Evolutionary conservation across 2,113 vertebrate genomes (phyloP).

Genomic region (Zapus hudsonius): DNA sequence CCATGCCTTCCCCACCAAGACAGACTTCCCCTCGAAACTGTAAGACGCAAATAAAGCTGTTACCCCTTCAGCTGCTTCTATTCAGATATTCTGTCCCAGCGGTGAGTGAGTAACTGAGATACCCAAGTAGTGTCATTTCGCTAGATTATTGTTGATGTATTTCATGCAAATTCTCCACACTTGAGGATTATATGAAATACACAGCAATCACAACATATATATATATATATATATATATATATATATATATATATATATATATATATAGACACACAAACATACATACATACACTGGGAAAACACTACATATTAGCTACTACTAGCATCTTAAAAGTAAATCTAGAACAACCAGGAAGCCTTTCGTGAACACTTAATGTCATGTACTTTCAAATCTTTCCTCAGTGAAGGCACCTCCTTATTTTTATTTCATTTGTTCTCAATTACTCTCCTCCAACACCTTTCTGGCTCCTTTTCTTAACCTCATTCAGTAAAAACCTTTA

Average conservation of each 20-base stretch:
- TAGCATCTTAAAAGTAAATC: constrained; percentile 28
- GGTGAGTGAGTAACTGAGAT: too few species aligned
- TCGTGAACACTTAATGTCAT: not conserved
- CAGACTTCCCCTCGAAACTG: too few species aligned
- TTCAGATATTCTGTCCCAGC: too few species aligned
- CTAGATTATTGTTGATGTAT: not conserved
- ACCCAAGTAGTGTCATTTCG: not conserved
- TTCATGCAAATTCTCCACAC: constrained; percentile 32
- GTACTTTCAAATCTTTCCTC: constrained; percentile 9
- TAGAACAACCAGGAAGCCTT: not conserved
- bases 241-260: too few species aligned
- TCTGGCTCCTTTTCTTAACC: constrained; percentile 3
- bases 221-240: too few species aligned
- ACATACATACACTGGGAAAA: not conserved
- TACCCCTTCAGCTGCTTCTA: too few species aligned
- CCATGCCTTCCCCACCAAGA: too few species aligned
- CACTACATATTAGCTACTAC: not conserved
- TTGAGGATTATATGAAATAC: not conserved
- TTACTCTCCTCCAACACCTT: not conserved
- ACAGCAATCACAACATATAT: not conserved
- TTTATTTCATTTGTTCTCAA: constrained; percentile 27
- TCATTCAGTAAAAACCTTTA: constrained; percentile 31
- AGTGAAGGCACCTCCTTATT: constrained; percentile 35
- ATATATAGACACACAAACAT: too few species aligned
- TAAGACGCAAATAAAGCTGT: too few species aligned